These are phyloP conservation scores for Rhea pennata DNA, from an alignment of 2,113 vertebrate genomes.

Conservation along the genomic window DNA sequence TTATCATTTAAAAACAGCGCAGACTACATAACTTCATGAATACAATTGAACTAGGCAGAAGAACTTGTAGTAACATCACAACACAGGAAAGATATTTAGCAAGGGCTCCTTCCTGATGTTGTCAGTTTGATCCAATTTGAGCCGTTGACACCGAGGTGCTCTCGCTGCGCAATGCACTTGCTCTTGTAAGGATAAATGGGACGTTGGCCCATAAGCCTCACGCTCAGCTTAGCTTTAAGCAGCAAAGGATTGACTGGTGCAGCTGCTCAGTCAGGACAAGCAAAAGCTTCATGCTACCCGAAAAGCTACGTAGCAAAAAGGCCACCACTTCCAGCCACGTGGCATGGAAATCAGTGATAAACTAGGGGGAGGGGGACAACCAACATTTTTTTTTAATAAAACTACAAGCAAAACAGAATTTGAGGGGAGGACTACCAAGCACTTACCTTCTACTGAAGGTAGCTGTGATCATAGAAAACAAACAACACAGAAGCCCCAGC, in stretches of 20 bases:
- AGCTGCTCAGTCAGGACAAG: background rate
- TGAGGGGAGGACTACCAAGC: background rate
- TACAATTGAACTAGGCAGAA: background rate
- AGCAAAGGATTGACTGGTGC: background rate
- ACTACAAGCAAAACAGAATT: background rate
- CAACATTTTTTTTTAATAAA: background rate
- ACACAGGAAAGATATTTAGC: background rate
- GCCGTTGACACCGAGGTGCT: background rate
- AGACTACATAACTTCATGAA: background rate
- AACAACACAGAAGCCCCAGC: background rate
- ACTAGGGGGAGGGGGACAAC: background rate
- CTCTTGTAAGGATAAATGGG: background rate
- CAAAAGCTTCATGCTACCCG: background rate
- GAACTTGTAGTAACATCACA: background rate
- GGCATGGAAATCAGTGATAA: background rate
- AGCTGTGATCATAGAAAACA: background rate
- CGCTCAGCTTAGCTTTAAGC: background rate
- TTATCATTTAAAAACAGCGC: background rate
- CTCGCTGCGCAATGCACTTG: background rate
- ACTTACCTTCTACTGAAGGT: background rate
- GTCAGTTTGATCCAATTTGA: background rate
- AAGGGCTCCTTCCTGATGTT: background rate
- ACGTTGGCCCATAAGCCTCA: background rate
- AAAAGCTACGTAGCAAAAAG: background rate
- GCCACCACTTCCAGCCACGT: background rate